Evolutionary conservation across 2,113 vertebrate species (phyloP), one percentile per base, ranked within the genome.

Genomic region (Pogona vitticeps): DNA sequence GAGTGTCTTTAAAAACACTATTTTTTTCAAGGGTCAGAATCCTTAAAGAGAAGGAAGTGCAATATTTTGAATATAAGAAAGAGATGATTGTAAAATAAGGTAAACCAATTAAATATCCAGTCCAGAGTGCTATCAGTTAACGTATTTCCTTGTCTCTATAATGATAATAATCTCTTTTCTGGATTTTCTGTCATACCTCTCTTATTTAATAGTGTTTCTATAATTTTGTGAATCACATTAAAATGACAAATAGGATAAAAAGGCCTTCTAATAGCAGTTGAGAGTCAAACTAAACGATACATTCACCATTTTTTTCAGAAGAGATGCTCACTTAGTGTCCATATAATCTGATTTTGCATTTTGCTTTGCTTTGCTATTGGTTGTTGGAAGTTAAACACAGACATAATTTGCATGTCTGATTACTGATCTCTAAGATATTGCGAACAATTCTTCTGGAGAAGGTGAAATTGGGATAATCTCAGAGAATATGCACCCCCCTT

Each of bases 21-120:
- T 36, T 15, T 76, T 84, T 76, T 13, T 2, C 8, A 68, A 68
- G 58, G 38, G 59, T 76, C 72, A 76, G 28, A 17, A 65, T 23
- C 80, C 88, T 93, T 40, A 72, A 83, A 26, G n/a, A 9, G 7
- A 3, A 91, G 71, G 75, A 91, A 93, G 61, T 42, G 42, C 89
- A 91, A 0, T 36, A 58, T 87, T 92, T 85, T 90, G 75, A 92
- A 76, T 18, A 79, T 26, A 59, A 14, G 10, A 58, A 33, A 5
- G 91, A 92, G 84, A 71, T 82, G 33, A 21, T 89, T 91, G 92
- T 89, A 88, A 90, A 91, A 1, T 81, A 59, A 86, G 92, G 93
- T 76, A 84, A 94, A 91, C 86, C 61, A 88, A 86, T 92, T 91
- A 58, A 33, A 61, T 82, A 73, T 28, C 84, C 59, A 88, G 90